These are phyloP conservation scores for Pygoscelis adeliae DNA, from an alignment of 2,113 vertebrate species.

Conservation along the genomic window DNA sequence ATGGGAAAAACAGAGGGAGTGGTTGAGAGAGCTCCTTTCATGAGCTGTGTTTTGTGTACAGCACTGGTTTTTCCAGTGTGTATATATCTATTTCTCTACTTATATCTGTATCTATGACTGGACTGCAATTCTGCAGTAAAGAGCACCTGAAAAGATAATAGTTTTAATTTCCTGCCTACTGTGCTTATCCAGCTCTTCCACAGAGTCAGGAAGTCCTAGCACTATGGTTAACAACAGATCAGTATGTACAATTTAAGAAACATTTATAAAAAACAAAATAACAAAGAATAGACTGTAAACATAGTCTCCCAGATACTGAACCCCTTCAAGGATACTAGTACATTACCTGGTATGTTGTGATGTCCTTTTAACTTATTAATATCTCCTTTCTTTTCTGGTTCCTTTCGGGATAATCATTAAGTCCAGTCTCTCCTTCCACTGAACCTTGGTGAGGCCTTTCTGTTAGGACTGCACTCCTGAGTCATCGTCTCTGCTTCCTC, in stretches of 20 bases:
- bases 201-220: not conserved
- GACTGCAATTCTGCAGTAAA: not conserved
- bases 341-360: not conserved
- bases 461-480: not conserved
- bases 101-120: not conserved
- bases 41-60: not conserved
- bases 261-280: not conserved
- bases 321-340: not conserved
- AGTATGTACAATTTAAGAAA: not conserved
- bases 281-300: not conserved
- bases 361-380: not conserved
- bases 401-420: not conserved
- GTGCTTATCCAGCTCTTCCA: not conserved
- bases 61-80: not conserved
- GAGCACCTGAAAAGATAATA: not conserved
- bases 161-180: not conserved
- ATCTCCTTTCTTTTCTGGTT: not conserved
- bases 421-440: not conserved
- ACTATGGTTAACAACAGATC: not conserved
- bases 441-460: not conserved
- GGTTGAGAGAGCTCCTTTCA: not conserved
- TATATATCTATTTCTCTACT: not conserved
- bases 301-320: not conserved
- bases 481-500: not conserved
- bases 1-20: not conserved